Percentiles rank a stretch among this genome's conserved stretches.
These are phyloP conservation scores for Drosophila simulans DNA, from an alignment of 1,140 invertebrate species.

Conservation along the genomic window DNA sequence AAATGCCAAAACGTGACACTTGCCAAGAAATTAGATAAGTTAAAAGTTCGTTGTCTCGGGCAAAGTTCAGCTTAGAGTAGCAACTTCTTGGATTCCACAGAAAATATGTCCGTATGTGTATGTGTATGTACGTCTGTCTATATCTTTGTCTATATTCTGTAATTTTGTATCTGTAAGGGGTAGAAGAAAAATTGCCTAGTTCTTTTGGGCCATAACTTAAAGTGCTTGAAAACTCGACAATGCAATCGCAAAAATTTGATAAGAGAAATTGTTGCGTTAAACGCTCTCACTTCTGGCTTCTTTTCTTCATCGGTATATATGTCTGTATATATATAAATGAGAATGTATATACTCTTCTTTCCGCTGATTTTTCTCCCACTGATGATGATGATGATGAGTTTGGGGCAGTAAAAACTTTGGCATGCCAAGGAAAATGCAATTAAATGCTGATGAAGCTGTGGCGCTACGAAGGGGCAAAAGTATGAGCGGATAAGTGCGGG, in stretches of 20 bases:
- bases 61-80: constrained; percentile 43
- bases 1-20: constrained; percentile 82
- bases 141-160: neutral
- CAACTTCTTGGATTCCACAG: constrained; percentile 26
- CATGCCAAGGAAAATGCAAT: constrained; percentile 63
- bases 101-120: neutral
- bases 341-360: neutral
- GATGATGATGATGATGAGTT: constrained; percentile 34
- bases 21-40: constrained; percentile 82
- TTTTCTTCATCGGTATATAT: neutral
- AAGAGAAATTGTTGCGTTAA: constrained; percentile 45
- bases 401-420: constrained; percentile 48
- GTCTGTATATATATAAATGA: constrained; percentile 2
- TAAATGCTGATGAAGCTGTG: constrained; percentile 69
- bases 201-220: constrained; percentile 17
- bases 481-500: neutral
- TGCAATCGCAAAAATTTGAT: constrained; percentile 40
- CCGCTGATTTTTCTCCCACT: constrained; percentile 1
- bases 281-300: constrained; percentile 29
- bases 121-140: neutral
- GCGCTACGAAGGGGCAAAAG: constrained; percentile 8
- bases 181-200: constrained; percentile 22
- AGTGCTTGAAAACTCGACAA: constrained; percentile 20
- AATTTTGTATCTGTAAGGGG: neutral
- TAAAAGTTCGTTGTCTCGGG: constrained; percentile 66